A percentile compares a stretch with the other conserved stretches of the same genome.
Evolutionary conservation across 2,113 vertebrate species (phyloP).

Genomic region (Trichomycterus rosablanca): DNA sequence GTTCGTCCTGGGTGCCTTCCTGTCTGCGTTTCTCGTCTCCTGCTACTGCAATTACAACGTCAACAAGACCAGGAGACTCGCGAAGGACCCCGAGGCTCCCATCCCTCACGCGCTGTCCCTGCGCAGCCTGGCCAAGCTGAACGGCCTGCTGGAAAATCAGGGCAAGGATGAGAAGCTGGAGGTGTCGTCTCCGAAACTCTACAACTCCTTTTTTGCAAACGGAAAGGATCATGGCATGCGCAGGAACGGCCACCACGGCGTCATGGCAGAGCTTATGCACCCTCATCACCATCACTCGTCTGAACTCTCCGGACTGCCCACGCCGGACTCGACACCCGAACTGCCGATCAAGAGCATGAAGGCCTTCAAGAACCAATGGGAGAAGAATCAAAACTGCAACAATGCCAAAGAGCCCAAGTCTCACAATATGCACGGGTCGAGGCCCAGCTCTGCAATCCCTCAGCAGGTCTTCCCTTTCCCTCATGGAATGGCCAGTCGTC

Average conservation of each 20-base stretch:
- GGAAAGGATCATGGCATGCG: conserved; percentile 66
- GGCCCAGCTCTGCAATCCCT: conserved; percentile 62
- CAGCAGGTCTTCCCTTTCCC: conserved; percentile 71
- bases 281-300: conserved; percentile 71
- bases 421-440: conserved; percentile 55
- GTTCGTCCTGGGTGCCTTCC: conserved; percentile 80
- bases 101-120: conserved; percentile 82
- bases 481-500: conserved; percentile 62
- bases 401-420: conserved; percentile 73
- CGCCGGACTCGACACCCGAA: conserved; percentile 84
- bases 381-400: conserved; percentile 86
- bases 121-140: conserved; percentile 81
- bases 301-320: conserved; percentile 81
- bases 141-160: conserved; percentile 74
- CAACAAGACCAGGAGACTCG: conserved; percentile 66
- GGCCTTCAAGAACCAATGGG: conserved; percentile 79
- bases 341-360: conserved; percentile 82
- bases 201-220: conserved; percentile 76
- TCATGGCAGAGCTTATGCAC: conserved; percentile 67
- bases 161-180: conserved; percentile 73
- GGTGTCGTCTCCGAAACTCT: conserved; percentile 71
- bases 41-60: conserved; percentile 81
- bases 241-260: conserved; percentile 58
- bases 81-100: conserved; percentile 76
- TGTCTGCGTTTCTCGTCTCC: conserved; percentile 83